Evolutionary conservation across 2,888 invertebrate species (phyloP), one percentile per base, ranked within the genome.

Genomic region (Ophion costatus): DNA sequence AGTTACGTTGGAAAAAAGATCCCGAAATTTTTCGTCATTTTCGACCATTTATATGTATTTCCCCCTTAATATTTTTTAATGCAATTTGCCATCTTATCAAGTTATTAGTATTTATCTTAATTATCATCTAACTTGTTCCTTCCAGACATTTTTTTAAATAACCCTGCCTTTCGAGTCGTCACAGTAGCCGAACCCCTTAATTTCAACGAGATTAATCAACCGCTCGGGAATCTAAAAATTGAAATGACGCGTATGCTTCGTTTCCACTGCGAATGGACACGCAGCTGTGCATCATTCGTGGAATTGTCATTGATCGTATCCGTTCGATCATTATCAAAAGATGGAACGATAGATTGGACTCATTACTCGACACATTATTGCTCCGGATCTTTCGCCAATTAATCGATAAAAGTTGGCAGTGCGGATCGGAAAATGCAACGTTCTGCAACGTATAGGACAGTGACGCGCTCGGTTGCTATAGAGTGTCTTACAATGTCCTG

Each of bases 381-480:
- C 42, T 51, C 17, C 2, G 5, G 4, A 51, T 17, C 17, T 51
- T 3, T 51, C 51, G 4, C 14, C 17, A 17, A 51, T 70, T 56
- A 29, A 45, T 69, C 20, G 42, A 70, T 56, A 57, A 56, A 70
- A 56, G 51, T 33, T 56, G 0, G 24, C 22, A 51, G 29, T 14
- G 24, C 14, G 11, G 17, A 24, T 57, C 20, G 17, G 6, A 11
- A 20, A 20, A 7, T 11, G 1, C 10, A 57, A 4, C 38, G 20
- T 22, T 57, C 14, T 20, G 20, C 17, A 9, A 22, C 22, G n/a
- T n/a, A n/a, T n/a, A n/a, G n/a, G n/a, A n/a, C n/a, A n/a, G n/a
- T n/a, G n/a, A n/a, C n/a, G 64, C 78, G 74, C 33, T 69, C 74
- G 69, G 24, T 74, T 64, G 81, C 51, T 80, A 73, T 4, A 29